Base-by-base conservation (phyloP, 2,888 invertebrate genomes). In the Sinhomidia bicolor region DNA sequence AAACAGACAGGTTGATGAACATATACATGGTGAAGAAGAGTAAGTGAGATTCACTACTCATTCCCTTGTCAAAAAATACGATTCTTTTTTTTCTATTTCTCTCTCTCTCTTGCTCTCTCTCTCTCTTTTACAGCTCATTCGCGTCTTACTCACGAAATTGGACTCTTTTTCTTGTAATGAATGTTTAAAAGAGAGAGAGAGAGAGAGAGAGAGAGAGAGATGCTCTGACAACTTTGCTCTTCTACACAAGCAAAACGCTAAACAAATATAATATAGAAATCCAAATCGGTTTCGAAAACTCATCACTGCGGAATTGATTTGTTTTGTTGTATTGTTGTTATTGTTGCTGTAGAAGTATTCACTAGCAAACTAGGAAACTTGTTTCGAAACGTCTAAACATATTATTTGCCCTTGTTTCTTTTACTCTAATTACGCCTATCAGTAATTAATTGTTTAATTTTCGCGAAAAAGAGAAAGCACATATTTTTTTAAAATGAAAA, bases 61-160 rank as follows among this genome's bases (percentile, higher is more conserved):
- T 74, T 80, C 57, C 71, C 57, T 79, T 71, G 86, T 80, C 86
- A 86, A 54, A 86, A 68, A 74, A 74, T 44, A 86, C 26, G 68
- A 85, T 68, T 76, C 29, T 9, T 7, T 32, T 51, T 76, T 51
- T 36, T 41, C 62, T 62, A 6, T 29, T 4, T 29, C 26, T 6
- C 2, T 62, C 29, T 41, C 36, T 10, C 41, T 41, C 36, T 20
- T 36, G 26, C 32, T 32, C 44, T 44, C n/a, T 47, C 82, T 44
- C 23, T 29, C 51, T 51, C 29, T 20, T 57, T 57, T 57, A 20
- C 17, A 12, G 4, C 17, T 65, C 14, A 74, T 47, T 3, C 47
- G 1, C 12, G 1, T 57, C 23, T 2, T 36, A 9, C 57, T 44
- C 74, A 74, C 57, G 47, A 80, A 41, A 32, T 80, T 32, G 80